Base-by-base conservation (phyloP, 1,140 invertebrate genomes). In the Drosophila funebris region DNA sequence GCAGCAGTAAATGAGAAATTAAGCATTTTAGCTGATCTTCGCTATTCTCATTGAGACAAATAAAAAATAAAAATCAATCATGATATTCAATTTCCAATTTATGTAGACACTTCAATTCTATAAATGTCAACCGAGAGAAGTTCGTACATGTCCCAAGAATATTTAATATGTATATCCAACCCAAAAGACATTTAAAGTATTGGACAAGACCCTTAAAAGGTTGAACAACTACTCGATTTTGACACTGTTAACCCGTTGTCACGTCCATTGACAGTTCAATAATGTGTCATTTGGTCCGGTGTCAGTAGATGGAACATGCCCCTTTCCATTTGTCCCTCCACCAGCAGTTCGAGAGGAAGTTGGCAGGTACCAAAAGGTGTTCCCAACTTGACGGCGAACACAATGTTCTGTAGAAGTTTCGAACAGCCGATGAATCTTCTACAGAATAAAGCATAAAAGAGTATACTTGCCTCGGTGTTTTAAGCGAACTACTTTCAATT, bases 231-330 rank as follows among this genome's bases (percentile, higher is more conserved):
- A 70, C 71, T 79, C 76, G 63, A 73, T 83, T 64, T 53, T 79
- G 82, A 82, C 83, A 88, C 75, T 70, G 56, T 82, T 87, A 87
- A 87, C 83, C 82, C 82, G 88, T 87, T 87, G 83, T 87, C 82
- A 87, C 78, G 76, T 78, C 72, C 83, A 87, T 88, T 87, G 82
- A 87, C 82, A 87, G 83, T 87, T 87, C 83, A 88, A 88, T 87
- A 87, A 87, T 88, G 82, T 76, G 75, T 83, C 82, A 87, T 87
- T 88, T 82, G 83, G 69, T 46, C 68, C 71, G 48, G 31, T 73
- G 73, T 48, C 73, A 46, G 52, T 58, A 37, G 56, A 56, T 60
- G 68, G 43, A 61, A 57, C 39, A 43, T 29, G 43, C 27, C 56
- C 50, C 33, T 36, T 33, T 8, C 14, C 4, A 37, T 33, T 33